Conservation (phyloP, 2,113 vertebrate genomes). For the Psammodynastes pulverulentus region DNA sequence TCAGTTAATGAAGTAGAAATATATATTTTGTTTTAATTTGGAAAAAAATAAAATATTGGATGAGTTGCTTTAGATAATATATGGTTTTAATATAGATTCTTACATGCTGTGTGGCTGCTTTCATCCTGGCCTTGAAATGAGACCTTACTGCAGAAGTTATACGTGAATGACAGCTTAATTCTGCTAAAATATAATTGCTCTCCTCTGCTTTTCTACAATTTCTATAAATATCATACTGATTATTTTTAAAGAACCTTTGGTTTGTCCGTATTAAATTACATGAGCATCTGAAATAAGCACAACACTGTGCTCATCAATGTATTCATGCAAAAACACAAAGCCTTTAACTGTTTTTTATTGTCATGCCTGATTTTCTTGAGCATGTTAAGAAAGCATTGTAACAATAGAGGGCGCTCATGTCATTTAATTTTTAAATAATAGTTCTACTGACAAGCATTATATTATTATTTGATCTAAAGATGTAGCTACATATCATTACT, state of each 20-base stretch:
- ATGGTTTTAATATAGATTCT: background rate
- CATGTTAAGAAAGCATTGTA: background rate
- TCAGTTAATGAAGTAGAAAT: background rate
- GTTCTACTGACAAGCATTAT: background rate
- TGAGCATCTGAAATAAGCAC: constrained; percentile 14
- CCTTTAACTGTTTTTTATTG: background rate
- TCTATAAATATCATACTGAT: background rate
- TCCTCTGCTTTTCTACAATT: background rate
- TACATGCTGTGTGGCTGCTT: background rate
- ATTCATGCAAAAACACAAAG: background rate
- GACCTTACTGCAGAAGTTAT: background rate
- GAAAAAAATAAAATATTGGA: background rate
- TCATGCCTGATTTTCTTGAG: background rate
- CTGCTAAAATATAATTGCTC: background rate
- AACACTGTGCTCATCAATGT: background rate
- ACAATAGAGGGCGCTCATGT: constrained; percentile 48
- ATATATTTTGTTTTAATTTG: background rate
- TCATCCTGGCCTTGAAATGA: background rate
- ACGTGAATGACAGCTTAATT: background rate
- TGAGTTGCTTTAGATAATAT: background rate
- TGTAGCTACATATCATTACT: background rate
- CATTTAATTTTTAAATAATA: background rate
- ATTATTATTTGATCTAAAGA: background rate
- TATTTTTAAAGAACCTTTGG: constrained; percentile 4
- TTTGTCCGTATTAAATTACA: background rate